phyloP scores from a whole-genome alignment of 2,113 vertebrate species.

The Ariopsis seemanni region DNA sequence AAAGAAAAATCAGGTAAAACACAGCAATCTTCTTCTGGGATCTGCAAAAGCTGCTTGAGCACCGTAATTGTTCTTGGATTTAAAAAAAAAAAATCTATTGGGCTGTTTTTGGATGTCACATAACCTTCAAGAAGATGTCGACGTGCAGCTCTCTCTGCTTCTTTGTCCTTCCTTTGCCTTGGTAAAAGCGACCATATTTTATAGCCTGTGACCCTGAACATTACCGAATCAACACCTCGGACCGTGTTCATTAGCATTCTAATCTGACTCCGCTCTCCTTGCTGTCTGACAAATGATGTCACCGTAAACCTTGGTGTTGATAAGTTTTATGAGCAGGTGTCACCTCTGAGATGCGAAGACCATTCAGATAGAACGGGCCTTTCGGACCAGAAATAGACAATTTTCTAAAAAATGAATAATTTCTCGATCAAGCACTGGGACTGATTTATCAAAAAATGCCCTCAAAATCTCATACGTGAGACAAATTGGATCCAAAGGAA shows the following conservation, averaged over 20 bases:
- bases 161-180: not conserved
- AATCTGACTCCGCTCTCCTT: too few species aligned
- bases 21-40: not conserved
- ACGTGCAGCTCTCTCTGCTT: not conserved
- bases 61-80: not conserved
- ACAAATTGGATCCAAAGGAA: not conserved
- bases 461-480: too few species aligned
- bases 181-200: not conserved
- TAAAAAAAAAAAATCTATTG: not conserved
- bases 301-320: not conserved
- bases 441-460: not conserved
- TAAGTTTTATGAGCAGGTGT: constrained; percentile 2
- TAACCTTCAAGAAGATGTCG: not conserved
- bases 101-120: not conserved
- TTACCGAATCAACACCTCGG: not conserved
- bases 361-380: not conserved
- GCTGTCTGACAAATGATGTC: not conserved
- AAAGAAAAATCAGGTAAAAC: not conserved
- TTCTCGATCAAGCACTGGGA: not conserved
- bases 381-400: not conserved
- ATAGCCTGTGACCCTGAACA: not conserved
- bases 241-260: not conserved
- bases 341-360: not conserved
- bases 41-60: not conserved
- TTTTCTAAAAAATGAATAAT: not conserved